Evolutionary conservation across 2,113 vertebrate species (phyloP).

Genomic region (Spea multiplicata): DNA sequence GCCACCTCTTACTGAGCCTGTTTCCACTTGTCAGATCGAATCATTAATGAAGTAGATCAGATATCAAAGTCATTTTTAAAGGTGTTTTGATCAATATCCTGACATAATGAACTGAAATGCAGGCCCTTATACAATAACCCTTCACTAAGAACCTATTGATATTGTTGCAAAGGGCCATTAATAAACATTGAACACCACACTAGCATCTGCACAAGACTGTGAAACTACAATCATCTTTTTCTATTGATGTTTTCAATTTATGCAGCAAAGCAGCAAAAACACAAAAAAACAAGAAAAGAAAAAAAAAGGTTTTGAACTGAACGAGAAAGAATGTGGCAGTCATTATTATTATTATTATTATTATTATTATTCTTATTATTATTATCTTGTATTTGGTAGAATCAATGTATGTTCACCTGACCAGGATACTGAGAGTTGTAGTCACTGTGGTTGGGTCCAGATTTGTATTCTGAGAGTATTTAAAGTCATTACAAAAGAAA

Average conservation of each 20-base stretch:
- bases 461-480: no score
- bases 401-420: no score
- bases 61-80: slow-evolving; percentile 44
- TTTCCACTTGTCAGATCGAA: slow-evolving; percentile 42
- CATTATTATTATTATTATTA: no score
- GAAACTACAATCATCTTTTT: slow-evolving; percentile 31
- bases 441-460: no score
- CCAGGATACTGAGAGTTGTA: no score
- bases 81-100: slow-evolving; percentile 44
- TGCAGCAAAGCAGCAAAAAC: slow-evolving; percentile 59
- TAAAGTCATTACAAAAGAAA: no score
- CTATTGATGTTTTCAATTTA: slow-evolving; percentile 53
- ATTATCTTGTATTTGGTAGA: no score
- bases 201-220: slow-evolving; percentile 23
- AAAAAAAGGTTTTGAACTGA: background rate
- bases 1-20: slow-evolving; percentile 36
- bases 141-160: slow-evolving; percentile 32
- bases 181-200: slow-evolving; percentile 13
- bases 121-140: slow-evolving; percentile 26
- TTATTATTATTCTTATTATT: no score
- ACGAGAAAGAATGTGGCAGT: background rate
- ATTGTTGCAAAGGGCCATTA: slow-evolving; percentile 37
- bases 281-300: background rate
- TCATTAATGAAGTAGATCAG: slow-evolving; percentile 43
- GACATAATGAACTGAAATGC: slow-evolving; percentile 40